Conservation (phyloP, 2,888 invertebrate species). For the Drosophila eohydei region DNA sequence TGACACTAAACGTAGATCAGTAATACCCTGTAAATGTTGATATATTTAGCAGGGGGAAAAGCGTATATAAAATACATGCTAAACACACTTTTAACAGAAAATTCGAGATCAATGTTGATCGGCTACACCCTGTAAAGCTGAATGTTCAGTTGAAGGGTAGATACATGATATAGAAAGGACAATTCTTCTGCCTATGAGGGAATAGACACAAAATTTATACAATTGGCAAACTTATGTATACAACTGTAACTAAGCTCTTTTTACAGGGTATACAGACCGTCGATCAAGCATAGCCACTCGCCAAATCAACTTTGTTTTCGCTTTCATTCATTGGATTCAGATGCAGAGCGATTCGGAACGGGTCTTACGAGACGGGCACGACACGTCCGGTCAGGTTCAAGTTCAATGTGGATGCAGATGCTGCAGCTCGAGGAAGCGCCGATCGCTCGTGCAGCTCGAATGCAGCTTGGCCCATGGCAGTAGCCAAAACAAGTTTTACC, state of each 20-base stretch:
- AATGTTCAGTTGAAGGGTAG: not conserved
- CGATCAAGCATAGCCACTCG: not conserved
- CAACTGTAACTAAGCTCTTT: not conserved
- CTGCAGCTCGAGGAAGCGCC: constrained; percentile 53
- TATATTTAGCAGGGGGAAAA: not conserved
- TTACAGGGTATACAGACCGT: constrained; percentile 18
- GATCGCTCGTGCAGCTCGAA: constrained; percentile 40
- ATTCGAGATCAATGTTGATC: not conserved
- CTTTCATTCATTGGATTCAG: constrained; percentile 38
- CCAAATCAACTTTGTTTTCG: constrained; percentile 28
- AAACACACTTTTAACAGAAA: not conserved
- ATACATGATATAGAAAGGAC: too few relatives aligned
- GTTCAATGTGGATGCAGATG: constrained; percentile 66
- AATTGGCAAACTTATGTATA: not conserved
- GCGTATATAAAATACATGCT: not conserved
- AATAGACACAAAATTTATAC: not conserved
- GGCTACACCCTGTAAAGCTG: not conserved
- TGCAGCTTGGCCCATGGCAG: constrained; percentile 38
- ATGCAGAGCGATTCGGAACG: constrained; percentile 24
- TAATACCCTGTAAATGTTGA: constrained; percentile 13
- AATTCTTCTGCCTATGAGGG: not conserved
- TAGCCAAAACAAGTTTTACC: constrained; percentile 59
- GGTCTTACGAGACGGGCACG: constrained; percentile 8
- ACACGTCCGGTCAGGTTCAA: constrained; percentile 74
- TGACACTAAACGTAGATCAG: constrained; percentile 12